Evolutionary conservation across 2,888 invertebrate species (phyloP), one percentile per base, ranked within the genome.

Genomic region (Trichopria drosophilae): DNA sequence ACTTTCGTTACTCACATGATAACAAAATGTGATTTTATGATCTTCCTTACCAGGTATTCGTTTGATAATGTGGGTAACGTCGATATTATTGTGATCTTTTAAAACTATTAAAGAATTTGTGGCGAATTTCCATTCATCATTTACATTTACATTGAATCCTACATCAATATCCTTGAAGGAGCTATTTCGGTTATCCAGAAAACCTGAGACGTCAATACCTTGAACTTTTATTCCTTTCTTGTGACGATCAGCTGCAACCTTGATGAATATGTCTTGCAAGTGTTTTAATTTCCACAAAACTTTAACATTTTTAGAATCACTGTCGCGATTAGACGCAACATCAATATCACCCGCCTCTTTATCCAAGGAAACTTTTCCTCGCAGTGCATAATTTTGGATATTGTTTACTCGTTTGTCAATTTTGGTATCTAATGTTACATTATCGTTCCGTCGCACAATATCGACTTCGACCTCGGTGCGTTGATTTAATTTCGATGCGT

Each of bases 21-120:
- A 80, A 55, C 80, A 79, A 0, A 82, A 70, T 51, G 73, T 69
- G 2, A 85, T 58, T 5, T 82, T 81, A 66, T 87, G 85, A 3
- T 82, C 79, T 59, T 87, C 86, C 1, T 81, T 78, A 59, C 81
- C 80, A 0, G 85, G 85, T 37, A 83, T 81, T 4, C 86, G 69
- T 51, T 80, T 80, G 0, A 83, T 75, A 65, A 81, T 79, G 1
- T 83, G 73, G 1, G 81, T 64, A 1, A 82, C 72, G 46, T 80
- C 79, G 9, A 84, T 58, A n/a, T 82, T 80, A 26, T 79, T 75
- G 43, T 76, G 71, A 18, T 58, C 23, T 56, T 75, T 67, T 34
- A 80, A 67, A 3, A 80, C 79, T 55, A 84, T 69, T 1, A 83
- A 81, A 0, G 81, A 76, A 69, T 85, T 85, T 1, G 79, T 78